Evolutionary conservation across 2,797 vertebrate species (phyloP).

Genomic region (Australoheros facetus): DNA sequence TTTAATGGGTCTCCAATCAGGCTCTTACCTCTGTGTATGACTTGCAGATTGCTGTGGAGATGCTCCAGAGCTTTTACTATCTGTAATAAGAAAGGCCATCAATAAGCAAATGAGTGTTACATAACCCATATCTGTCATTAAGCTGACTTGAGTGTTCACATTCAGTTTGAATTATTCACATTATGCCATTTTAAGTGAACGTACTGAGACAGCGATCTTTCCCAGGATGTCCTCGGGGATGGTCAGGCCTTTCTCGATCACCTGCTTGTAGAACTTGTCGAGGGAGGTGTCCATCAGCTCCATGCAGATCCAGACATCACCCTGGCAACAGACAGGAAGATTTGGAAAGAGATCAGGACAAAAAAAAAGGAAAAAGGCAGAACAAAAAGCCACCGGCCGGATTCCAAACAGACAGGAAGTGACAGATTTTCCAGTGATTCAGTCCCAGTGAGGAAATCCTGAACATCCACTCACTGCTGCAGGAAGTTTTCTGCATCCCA

Average conservation of each 20-base stretch:
- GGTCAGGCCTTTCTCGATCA: constrained; percentile 90
- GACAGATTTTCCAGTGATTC: not conserved
- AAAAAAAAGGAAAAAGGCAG: not conserved
- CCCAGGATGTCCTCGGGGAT: constrained; percentile 97
- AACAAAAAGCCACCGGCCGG: constrained; percentile 13
- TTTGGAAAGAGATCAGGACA: constrained; percentile 7
- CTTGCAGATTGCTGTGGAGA: constrained; percentile 95
- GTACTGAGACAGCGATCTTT: constrained; percentile 95
- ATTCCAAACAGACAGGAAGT: constrained; percentile 59
- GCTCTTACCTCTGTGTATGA: constrained; percentile 94
- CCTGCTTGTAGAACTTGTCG: constrained; percentile 97
- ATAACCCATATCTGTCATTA: not conserved
- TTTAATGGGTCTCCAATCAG: constrained; percentile 31
- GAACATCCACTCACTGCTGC: constrained; percentile 31
- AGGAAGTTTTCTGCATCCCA: constrained; percentile 46
- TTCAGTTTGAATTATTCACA: not conserved
- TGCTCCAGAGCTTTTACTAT: constrained; percentile 97
- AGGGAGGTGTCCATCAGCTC: constrained; percentile 98
- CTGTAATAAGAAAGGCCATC: constrained; percentile 75
- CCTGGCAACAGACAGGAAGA: constrained; percentile 73
- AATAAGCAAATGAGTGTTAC: constrained; percentile 8
- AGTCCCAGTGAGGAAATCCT: constrained; percentile 59
- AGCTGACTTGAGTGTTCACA: not conserved
- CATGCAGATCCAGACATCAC: constrained; percentile 98
- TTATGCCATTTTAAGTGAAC: constrained; percentile 54